Evolutionary conservation across 2,113 vertebrate genomes (phyloP), one percentile per base, ranked within the genome.

Genomic region (Coreoperca whiteheadi): DNA sequence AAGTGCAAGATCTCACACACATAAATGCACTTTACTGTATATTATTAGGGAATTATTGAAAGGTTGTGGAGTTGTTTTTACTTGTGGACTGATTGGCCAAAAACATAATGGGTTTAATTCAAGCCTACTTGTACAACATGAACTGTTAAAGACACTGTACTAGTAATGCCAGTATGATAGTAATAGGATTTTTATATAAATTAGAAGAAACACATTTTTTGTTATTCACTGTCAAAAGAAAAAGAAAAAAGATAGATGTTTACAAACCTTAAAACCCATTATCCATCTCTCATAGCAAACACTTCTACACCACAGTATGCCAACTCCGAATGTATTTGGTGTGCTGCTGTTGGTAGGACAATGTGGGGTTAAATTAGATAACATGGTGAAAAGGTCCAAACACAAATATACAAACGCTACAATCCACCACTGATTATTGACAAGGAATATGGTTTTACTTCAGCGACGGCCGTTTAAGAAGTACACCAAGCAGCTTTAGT

Each of bases 1-100:
- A 81, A 43, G 91, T 79, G 56, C 2, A 30, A 10, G 18, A 57
- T 46, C 74, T 41, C 51, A 70, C 41, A 67, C 39, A 72, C 34
- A 61, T 23, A 65, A 48, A 59, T 64, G 21, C 18, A n/a, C 56
- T 71, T 5, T 25, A 48, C 21, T 64, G 48, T 39, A 66, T 4
- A 57, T 82, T 39, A 2, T 34, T 32, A 61, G 57, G 28, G 34
- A 66, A 30, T 51, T n/a, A 43, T 11, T 37, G 2, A 74, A 32
- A 73, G 20, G 77, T 61, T 48, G 2, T 59, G n/a, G 1, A 5
- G 32, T 9, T 18, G 57, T 41, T 28, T 3, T 43, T 8, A 8
- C 23, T 25, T 50, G 21, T 21, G n/a, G 28, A 50, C 5, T 2
- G 11, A 34, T 14, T 23, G 28, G 28, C 46, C 2, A 23, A 51